These are phyloP conservation scores for Drosophila subobscura DNA, from an alignment of 1,140 invertebrate species.

Conservation along the genomic window DNA sequence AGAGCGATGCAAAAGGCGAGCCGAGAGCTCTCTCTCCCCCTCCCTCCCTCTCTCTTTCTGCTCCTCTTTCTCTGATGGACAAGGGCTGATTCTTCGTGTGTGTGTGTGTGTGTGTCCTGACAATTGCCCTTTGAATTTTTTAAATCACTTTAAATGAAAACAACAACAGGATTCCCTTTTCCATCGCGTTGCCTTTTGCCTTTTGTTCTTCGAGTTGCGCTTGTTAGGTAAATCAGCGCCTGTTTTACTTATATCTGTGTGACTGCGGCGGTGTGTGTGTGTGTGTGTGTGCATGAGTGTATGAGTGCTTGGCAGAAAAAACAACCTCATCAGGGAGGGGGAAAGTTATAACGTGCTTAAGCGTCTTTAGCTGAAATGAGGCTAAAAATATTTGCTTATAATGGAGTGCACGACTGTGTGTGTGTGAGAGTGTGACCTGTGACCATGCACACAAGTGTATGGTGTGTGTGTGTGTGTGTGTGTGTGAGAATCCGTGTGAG, in stretches of 20 bases:
- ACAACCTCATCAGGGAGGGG: conserved; percentile 32
- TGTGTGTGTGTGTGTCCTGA: conserved; percentile 54
- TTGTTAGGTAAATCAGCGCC: conserved; percentile 80
- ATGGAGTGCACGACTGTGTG: conserved; percentile 65
- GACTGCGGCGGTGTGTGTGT: not conserved
- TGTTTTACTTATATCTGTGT: conserved; percentile 20
- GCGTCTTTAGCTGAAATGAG: conserved; percentile 79
- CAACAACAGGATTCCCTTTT: conserved; percentile 62
- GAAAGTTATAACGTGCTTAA: conserved; percentile 78
- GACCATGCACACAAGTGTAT: conserved; percentile 46
- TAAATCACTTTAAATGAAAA: conserved; percentile 82
- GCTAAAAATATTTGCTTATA: conserved; percentile 77
- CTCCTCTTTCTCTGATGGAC: conserved; percentile 5
- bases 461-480: conserved; percentile 2
- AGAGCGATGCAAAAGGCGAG: conserved; percentile 59
- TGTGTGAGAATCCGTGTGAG: conserved; percentile 25
- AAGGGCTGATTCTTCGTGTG: conserved; percentile 10
- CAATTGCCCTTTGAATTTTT: conserved; percentile 82
- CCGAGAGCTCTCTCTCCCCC: conserved; percentile 48
- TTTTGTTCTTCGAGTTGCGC: conserved; percentile 66
- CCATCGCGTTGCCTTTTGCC: conserved; percentile 38
- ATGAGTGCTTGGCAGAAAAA: conserved; percentile 35
- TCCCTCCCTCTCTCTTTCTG: conserved; percentile 1
- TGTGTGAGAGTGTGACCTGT: conserved; percentile 30
- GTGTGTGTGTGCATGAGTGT: conserved; percentile 5